Base-by-base conservation (phyloP, 2,888 invertebrate species). In the Tenodera sinensis region DNA sequence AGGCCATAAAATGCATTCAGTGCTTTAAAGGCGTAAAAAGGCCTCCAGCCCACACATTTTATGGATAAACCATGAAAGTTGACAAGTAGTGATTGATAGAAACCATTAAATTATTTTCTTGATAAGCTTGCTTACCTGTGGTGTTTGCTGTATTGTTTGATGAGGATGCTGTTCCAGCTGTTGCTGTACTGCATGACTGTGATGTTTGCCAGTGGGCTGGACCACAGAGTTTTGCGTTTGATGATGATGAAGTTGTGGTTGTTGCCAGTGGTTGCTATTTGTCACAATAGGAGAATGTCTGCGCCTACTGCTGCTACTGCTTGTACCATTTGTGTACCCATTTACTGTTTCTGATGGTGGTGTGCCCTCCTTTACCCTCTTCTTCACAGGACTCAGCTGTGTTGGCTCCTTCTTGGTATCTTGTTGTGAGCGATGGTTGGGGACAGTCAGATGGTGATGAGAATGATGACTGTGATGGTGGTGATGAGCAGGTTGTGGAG, bases 371-470 rank as follows among this genome's bases (percentile, higher is more conserved):
- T 99, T 99, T 84, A 99, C 98, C 28, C 99, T 96, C 93, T 99
- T 99, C 94, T 99, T 99, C 42, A 99, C 98, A 2, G 99, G 99
- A 92, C 98, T 98, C 92, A 99, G 94, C 93, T 98, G 98, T 89
- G 97, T 96, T 92, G 97, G 97, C 93, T 98, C 97, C 93, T 97
- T 98, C 90, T 92, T 92, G 86, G 92, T 91, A 89, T 91, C 90
- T n/a, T 91, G 89, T 71, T 90, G 90, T 47, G 86, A 42, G 87
- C 91, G 88, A 88, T 95, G 94, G 90, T 95, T 95, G 90, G 95
- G 95, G 92, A 95, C 94, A 90, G 94, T 93, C 87, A 95, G 93
- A 91, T 94, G 94, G 92, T 95, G 95, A 91, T 94, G 93, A 90
- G 93, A 93, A 3, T 93, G 92, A 42, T 93, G 91, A 86, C 92